Conservation (phyloP, 2,888 invertebrate species). For the Paralinhomoeus sp. region DNA sequence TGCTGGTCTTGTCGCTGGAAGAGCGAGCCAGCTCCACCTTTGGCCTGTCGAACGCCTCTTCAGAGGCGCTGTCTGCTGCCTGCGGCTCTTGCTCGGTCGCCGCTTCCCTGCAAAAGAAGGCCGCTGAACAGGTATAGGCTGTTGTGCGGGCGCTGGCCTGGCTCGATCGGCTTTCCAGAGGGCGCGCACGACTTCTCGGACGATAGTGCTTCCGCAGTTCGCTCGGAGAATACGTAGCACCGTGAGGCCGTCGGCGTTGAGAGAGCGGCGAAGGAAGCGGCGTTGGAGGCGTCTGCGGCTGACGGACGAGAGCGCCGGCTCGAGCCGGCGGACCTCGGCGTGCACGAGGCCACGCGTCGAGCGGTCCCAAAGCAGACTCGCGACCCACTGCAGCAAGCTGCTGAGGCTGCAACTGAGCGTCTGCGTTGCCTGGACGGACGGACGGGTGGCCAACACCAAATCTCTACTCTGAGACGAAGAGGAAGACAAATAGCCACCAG, state of each 20-base stretch:
- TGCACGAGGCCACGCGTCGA: slow-evolving; percentile 5
- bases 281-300: not conserved
- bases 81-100: too few species aligned
- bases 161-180: slow-evolving; percentile 19
- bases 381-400: slow-evolving; percentile 14
- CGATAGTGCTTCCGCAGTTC: slow-evolving; percentile 21
- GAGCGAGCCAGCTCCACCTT: too few species aligned
- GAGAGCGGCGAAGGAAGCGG: not conserved
- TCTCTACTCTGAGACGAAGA: slow-evolving; percentile 7
- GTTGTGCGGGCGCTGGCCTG: too few species aligned
- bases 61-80: too few species aligned
- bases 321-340: not conserved
- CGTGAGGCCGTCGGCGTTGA: slow-evolving; percentile 1
- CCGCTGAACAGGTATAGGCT: too few species aligned
- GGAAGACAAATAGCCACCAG: slow-evolving; percentile 20
- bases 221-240: slow-evolving; percentile 9
- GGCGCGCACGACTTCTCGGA: slow-evolving; percentile 17
- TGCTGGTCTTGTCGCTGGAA: too few species aligned
- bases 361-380: slow-evolving; percentile 5
- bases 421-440: not conserved
- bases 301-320: not conserved
- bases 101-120: too few species aligned
- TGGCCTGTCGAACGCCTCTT: too few species aligned
- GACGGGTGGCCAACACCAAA: not conserved
- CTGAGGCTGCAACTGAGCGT: slow-evolving; percentile 8